Evolutionary conservation across 2,797 vertebrate species (phyloP).

Genomic region (Cossypha caffra): DNA sequence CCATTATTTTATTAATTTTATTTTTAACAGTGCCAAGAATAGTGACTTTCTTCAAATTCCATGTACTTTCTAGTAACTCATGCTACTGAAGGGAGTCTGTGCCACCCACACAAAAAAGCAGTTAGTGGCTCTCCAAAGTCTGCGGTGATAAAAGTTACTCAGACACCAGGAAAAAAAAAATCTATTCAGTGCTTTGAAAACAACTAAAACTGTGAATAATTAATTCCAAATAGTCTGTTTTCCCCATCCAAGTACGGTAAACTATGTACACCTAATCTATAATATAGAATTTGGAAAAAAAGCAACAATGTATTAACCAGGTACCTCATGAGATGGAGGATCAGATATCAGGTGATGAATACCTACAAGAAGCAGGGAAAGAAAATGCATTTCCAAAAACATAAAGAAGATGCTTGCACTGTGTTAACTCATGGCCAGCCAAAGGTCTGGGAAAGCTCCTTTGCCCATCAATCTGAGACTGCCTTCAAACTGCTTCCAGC

Average conservation of each 20-base stretch:
- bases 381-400: neutral
- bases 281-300: neutral
- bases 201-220: neutral
- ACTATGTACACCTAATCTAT: neutral
- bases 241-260: neutral
- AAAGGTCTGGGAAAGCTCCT: neutral
- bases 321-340: neutral
- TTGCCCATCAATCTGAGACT: neutral
- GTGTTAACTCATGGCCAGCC: neutral
- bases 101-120: neutral
- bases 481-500: conserved; percentile 35
- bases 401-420: neutral
- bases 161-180: neutral
- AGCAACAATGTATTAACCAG: neutral
- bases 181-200: neutral
- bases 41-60: neutral
- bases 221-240: neutral
- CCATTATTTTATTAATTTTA: neutral
- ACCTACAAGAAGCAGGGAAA: neutral
- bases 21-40: neutral
- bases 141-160: neutral
- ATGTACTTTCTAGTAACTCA: neutral
- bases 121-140: neutral
- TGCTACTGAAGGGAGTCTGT: neutral
- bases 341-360: neutral